Evolutionary conservation across 2,113 vertebrate species (phyloP), one percentile per base, ranked within the genome.

Genomic region (Cavia porcellus): DNA sequence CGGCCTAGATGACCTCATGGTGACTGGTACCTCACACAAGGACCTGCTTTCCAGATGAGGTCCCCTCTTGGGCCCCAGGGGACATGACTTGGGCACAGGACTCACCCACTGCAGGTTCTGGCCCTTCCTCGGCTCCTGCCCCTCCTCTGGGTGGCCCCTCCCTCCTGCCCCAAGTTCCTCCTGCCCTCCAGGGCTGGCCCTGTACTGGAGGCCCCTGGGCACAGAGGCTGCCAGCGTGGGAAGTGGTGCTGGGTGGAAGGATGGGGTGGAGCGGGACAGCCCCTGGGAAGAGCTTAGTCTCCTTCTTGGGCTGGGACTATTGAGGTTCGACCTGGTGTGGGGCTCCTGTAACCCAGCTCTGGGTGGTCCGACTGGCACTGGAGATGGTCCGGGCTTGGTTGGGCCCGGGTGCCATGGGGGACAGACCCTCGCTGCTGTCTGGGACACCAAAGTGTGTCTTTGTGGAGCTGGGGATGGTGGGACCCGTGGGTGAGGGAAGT

Each of bases 51-150:
- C 68, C 42, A 42, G 61, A 11, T 3, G 5, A 66, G 10, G 47
- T 52, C 50, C 6, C 14, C 1, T 12, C 79, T 55, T 20, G 74
- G 24, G 75, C 38, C 22, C 14, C 25, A 2, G 1, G 38, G 47
- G 47, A 1, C 10, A 0, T 28, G 57, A 2, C 52, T 32, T 2
- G 61, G n/a, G 59, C 24, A 28, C 1, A 0, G 42, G 17, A 4
- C 25, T 50, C 32, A 25, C 4, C 13, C n/a, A 19, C 22, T 38
- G 52, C 10, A 25, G 95, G 64, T 6, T 7, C 14, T 57, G 8
- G 3, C 61, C 50, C 50, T 52, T 52, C 50, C 50, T 6, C 9
- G 50, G 50, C 50, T 52, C 25, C 24, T 1, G 3, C 17, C 32
- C 12, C 13, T n/a, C 13, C 38, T n/a, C 70, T 0, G 50, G 50